Percentiles rank a stretch among this genome's conserved stretches.
phyloP scores from a whole-genome alignment of 2,113 vertebrate genomes.

The Beaufortia kweichowensis region DNA sequence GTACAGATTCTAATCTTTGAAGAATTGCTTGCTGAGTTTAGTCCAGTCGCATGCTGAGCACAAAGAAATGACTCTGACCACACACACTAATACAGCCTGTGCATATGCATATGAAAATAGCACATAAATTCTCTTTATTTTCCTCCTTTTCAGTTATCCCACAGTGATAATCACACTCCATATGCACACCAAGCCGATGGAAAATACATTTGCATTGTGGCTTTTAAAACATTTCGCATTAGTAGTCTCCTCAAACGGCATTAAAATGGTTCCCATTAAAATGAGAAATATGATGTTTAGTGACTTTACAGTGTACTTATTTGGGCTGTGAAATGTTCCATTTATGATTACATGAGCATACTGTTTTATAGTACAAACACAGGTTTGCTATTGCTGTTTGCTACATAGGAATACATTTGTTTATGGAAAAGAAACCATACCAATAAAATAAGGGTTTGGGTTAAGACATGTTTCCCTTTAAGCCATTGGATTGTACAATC shows the following conservation, averaged over 20 bases:
- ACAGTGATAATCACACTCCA: constrained; percentile 31
- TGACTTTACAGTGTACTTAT: not conserved
- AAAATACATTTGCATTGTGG: constrained; percentile 34
- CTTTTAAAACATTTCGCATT: constrained; percentile 23
- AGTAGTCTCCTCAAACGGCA: constrained; percentile 12
- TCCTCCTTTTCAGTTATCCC: constrained; percentile 30
- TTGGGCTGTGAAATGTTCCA: constrained; percentile 25
- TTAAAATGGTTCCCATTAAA: constrained; percentile 30
- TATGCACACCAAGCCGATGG: constrained; percentile 18
- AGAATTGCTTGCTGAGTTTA: constrained; percentile 7
- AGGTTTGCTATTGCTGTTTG: not conserved
- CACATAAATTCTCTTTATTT: constrained; percentile 21
- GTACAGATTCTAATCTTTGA: not conserved
- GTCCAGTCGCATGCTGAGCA: not conserved
- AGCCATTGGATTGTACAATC: not conserved
- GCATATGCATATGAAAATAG: constrained; percentile 21
- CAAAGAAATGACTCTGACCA: not conserved
- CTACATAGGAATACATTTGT: not conserved
- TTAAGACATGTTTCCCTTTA: not conserved
- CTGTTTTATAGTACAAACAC: not conserved
- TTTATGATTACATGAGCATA: constrained; percentile 4
- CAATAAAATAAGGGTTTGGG: constrained; percentile 4
- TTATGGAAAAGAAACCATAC: constrained; percentile 2
- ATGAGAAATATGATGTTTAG: constrained; percentile 22
- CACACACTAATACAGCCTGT: not conserved